These are phyloP conservation scores for Drosophila eugracilis DNA, from an alignment of 1,140 invertebrate genomes.

Conservation along the genomic window DNA sequence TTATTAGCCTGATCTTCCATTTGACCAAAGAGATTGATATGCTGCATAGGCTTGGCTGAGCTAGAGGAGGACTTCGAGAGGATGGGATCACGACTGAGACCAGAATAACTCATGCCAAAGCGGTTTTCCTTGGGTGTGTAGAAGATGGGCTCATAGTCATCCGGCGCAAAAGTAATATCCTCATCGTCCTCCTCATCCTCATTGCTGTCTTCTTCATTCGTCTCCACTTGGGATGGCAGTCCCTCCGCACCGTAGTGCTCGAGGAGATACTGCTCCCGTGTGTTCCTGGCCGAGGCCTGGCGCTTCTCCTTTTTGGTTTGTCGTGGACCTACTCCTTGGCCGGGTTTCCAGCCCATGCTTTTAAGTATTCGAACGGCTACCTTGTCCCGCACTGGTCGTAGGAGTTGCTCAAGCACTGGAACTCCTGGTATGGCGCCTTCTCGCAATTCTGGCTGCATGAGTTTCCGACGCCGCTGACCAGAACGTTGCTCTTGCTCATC, in stretches of 20 bases:
- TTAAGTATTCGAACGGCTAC: slow-evolving; percentile 94
- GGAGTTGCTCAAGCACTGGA: slow-evolving; percentile 91
- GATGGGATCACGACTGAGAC: slow-evolving; percentile 88
- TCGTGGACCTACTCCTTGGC: slow-evolving; percentile 94
- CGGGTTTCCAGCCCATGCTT: slow-evolving; percentile 95
- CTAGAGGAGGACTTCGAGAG: slow-evolving; percentile 50
- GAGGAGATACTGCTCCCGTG: slow-evolving; percentile 70
- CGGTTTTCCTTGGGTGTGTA: slow-evolving; percentile 91
- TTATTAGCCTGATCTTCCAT: slow-evolving; percentile 64
- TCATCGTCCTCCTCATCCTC: slow-evolving; percentile 86
- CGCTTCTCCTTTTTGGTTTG: slow-evolving; percentile 86
- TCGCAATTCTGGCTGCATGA: slow-evolving; percentile 75
- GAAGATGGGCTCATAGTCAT: slow-evolving; percentile 91
- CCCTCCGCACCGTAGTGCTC: slow-evolving; percentile 74
- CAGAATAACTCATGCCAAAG: slow-evolving; percentile 96
- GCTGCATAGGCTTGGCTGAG: slow-evolving; percentile 49
- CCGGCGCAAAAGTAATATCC: slow-evolving; percentile 92
- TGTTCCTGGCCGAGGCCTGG: slow-evolving; percentile 59
- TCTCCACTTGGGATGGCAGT: slow-evolving; percentile 18
- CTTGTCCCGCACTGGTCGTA: slow-evolving; percentile 93
- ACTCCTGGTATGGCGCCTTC: slow-evolving; percentile 91
- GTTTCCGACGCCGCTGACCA: slow-evolving; percentile 82
- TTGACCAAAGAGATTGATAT: slow-evolving; percentile 86
- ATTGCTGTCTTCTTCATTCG: background rate
- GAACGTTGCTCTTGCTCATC: slow-evolving; percentile 85